These are phyloP conservation scores for Terebella lapidaria DNA, from an alignment of 2,888 invertebrate genomes.

Conservation along the genomic window DNA sequence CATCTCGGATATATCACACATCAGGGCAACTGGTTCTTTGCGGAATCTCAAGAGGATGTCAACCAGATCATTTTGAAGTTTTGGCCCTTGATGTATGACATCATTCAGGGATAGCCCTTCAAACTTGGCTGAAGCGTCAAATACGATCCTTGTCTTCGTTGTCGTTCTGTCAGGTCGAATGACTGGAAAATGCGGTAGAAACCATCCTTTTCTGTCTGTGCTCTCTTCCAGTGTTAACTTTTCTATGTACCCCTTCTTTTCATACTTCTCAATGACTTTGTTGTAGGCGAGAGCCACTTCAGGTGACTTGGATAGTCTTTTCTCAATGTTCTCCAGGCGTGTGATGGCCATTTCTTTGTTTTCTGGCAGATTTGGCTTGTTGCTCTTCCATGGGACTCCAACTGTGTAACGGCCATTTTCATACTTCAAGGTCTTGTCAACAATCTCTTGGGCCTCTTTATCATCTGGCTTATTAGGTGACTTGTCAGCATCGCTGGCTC, in stretches of 20 bases:
- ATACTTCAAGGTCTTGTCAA: neutral
- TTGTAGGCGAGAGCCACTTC: constrained; percentile 12
- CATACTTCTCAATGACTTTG: constrained; percentile 14
- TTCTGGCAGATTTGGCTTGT: constrained; percentile 2
- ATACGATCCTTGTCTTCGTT: constrained; percentile 12
- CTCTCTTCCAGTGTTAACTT: constrained; percentile 5
- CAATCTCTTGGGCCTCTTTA: neutral
- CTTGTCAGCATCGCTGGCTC: neutral
- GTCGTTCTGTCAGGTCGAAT: constrained; percentile 13
- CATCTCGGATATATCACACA: constrained; percentile 20
- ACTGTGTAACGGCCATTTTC: constrained; percentile 7
- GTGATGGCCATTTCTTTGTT: constrained; percentile 12
- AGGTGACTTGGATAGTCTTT: constrained; percentile 10
- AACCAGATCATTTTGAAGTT: constrained; percentile 24
- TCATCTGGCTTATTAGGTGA: neutral
- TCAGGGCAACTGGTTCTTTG: constrained; percentile 7
- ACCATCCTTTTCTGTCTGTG: constrained; percentile 12
- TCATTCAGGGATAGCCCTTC: constrained; percentile 5
- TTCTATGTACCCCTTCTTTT: constrained; percentile 18
- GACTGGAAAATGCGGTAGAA: constrained; percentile 24
- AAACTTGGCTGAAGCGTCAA: constrained; percentile 11
- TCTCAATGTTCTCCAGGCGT: constrained; percentile 17
- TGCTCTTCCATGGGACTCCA: constrained; percentile 16
- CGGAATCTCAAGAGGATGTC: constrained; percentile 16
- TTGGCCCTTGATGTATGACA: constrained; percentile 28